phyloP scores from a whole-genome alignment of 2,797 vertebrate species.

The Crypturellus tataupa region DNA sequence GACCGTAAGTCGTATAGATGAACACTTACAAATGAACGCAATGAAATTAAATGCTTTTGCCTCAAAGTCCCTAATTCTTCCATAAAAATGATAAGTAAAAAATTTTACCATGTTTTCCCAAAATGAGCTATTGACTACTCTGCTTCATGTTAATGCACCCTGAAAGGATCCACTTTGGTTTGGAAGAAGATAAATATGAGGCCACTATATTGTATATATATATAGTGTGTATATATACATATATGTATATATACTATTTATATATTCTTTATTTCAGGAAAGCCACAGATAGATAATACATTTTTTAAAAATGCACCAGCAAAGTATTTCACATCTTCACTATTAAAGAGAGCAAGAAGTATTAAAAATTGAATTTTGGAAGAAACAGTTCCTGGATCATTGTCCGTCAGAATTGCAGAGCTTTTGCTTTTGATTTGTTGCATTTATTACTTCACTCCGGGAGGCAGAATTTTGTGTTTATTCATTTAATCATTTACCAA shows the following conservation, averaged over 20 bases:
- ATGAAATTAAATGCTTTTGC: background rate
- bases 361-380: background rate
- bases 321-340: background rate
- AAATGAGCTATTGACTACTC: background rate
- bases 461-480: background rate
- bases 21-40: background rate
- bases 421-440: background rate
- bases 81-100: background rate
- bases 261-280: background rate
- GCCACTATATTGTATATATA: background rate
- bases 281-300: background rate
- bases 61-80: background rate
- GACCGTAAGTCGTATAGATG: background rate
- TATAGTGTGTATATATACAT: no score
- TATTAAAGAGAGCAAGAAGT: background rate
- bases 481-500: background rate
- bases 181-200: background rate
- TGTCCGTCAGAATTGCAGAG: background rate
- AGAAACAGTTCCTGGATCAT: background rate
- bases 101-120: background rate
- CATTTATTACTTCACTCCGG: background rate
- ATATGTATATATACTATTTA: no score
- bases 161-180: background rate
- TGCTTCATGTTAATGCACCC: background rate
- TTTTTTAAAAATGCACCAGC: background rate